A percentile compares a stretch with the other conserved stretches of the same genome.
Evolutionary conservation across 2,113 vertebrate genomes (phyloP).

Genomic region (Progne subis): DNA sequence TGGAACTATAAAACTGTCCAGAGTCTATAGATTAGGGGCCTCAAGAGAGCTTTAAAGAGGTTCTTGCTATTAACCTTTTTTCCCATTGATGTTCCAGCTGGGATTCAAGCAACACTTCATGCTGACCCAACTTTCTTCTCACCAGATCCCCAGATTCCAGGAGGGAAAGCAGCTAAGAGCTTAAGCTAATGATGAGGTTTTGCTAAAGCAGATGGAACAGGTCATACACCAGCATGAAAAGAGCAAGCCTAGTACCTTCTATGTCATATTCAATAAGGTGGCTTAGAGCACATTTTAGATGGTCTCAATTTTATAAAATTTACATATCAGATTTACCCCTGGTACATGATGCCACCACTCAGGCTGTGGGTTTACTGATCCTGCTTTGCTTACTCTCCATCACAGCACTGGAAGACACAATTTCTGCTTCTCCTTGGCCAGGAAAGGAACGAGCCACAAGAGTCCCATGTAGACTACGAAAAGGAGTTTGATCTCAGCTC

Average conservation of each 20-base stretch:
- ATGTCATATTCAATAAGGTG: not conserved
- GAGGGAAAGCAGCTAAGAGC: not conserved
- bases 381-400: not conserved
- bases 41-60: not conserved
- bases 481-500: not conserved
- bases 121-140: not conserved
- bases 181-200: not conserved
- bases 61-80: conserved; percentile 4
- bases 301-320: not conserved
- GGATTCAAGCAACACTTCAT: not conserved
- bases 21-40: not conserved
- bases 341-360: not conserved
- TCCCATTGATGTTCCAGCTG: not conserved
- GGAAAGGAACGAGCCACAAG: not conserved
- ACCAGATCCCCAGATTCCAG: not conserved
- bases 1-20: not conserved
- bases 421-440: not conserved
- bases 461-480: not conserved
- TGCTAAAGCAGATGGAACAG: not conserved
- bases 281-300: not conserved
- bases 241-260: not conserved
- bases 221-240: not conserved
- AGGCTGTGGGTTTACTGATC: not conserved
- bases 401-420: fast-evolving
- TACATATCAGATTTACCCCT: not conserved